Conservation (phyloP, 2,888 invertebrate species). For the Notodonta dromedarius region DNA sequence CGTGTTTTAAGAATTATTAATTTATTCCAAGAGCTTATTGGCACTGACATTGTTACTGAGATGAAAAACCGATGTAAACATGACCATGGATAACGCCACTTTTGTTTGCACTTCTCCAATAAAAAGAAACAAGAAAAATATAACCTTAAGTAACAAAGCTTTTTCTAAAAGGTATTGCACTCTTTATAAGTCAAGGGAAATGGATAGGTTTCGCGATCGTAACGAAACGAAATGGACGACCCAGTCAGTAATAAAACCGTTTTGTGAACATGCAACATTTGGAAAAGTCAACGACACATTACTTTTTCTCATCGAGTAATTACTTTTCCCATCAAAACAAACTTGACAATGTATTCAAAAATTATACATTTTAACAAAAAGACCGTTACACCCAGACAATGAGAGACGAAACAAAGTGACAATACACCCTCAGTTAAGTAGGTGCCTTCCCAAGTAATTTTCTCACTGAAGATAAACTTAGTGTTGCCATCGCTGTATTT, state of each 20-base stretch:
- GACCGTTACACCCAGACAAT: constrained; percentile 36
- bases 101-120: too few species aligned
- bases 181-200: too few species aligned
- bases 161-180: too few species aligned
- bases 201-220: too few species aligned
- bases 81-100: too few species aligned
- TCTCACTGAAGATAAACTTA: constrained; percentile 55
- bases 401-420: constrained; percentile 46
- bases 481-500: constrained; percentile 54
- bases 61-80: too few species aligned
- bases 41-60: too few species aligned
- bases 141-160: too few species aligned
- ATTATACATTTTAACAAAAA: constrained; percentile 32
- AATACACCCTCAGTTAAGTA: constrained; percentile 36
- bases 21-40: not conserved
- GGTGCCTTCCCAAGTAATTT: constrained; percentile 48
- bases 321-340: constrained; percentile 24
- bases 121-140: too few species aligned
- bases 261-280: not conserved
- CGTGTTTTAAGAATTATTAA: not conserved
- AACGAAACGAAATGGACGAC: not conserved
- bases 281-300: constrained; percentile 14
- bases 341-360: constrained; percentile 39
- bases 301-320: constrained; percentile 27
- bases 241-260: not conserved